Base-by-base conservation (phyloP, 2,888 invertebrate species). In the Thera obeliscata region DNA sequence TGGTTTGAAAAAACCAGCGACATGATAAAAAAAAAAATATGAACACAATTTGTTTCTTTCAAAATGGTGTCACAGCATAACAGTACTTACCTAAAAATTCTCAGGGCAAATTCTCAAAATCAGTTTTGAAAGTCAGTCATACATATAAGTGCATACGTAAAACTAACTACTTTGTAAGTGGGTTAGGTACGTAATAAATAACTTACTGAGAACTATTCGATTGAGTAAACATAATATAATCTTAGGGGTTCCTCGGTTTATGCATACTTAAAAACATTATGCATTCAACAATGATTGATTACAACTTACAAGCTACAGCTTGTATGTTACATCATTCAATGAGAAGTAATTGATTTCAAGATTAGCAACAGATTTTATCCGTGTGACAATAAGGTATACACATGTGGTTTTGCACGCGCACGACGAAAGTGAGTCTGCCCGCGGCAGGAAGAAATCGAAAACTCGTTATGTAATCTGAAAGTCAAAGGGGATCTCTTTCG, bases 381-480 rank as follows among this genome's bases (percentile, higher is more conserved):
- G 62, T 55, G 59, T 63, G 61, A 72, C 74, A 71, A n/a, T n/a
- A 70, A 70, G 60, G 56, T 69, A 59, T 56, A 43, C 22, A 9
- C 46, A 35, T 12, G 67, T 58, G 56, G 66, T 71, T 66, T 58
- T 50, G 61, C 75, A 74, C 62, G 48, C 56, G 77, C 60, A 77
- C 71, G 85, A 85, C 81, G 88, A 89, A 90, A 90, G 87, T 83
- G 85, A 87, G 82, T 81, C 73, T 76, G 89, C 81, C 81, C 70
- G 79, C 66, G 80, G 86, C 84, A 82, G 87, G 87, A 87, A 81
- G 87, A 89, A 90, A 91, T 88, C 88, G 87, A 87, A 87, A 89
- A 86, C 87, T 78, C 63, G 81, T 91, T 91, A 86, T 79, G 85
- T 80, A 90, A 91, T 79, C 83, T 80, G 84, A 85, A 87, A 87